Evolutionary conservation across 1,140 invertebrate genomes (phyloP).

Genomic region (Drosophila obscura): DNA sequence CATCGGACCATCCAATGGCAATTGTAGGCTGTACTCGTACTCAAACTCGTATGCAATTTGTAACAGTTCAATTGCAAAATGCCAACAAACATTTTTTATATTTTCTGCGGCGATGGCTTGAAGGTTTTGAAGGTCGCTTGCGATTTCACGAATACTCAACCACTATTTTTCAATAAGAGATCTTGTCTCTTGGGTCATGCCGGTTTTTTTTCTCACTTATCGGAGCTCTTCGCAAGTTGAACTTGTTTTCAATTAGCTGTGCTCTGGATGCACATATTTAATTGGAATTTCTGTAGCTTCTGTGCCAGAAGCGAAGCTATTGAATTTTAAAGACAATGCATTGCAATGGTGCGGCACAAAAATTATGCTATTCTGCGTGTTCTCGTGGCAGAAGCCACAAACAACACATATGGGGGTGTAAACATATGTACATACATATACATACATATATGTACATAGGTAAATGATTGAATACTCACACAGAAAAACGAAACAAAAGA

Average conservation of each 20-base stretch:
- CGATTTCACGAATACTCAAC: slow-evolving; percentile 19
- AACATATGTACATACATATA: slow-evolving; percentile 9
- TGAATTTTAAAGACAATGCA: too few species aligned
- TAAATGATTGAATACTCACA: slow-evolving; percentile 41
- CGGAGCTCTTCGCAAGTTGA: slow-evolving; percentile 22
- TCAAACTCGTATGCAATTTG: slow-evolving; percentile 11
- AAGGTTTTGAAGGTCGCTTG: slow-evolving; percentile 46
- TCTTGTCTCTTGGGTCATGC: slow-evolving; percentile 19
- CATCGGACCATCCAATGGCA: slow-evolving; percentile 6
- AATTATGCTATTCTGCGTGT: slow-evolving; percentile 9
- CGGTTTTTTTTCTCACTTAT: slow-evolving; percentile 38
- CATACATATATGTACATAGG: slow-evolving; percentile 22
- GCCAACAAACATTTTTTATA: slow-evolving; percentile 12
- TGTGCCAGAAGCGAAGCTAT: neutral
- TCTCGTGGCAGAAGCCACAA: slow-evolving; percentile 2
- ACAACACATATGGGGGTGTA: slow-evolving; percentile 16
- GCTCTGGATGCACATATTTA: slow-evolving; percentile 5
- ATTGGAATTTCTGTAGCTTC: slow-evolving; percentile 11
- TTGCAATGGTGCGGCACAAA: too few species aligned
- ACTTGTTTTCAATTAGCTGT: slow-evolving; percentile 61
- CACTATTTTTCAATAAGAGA: neutral
- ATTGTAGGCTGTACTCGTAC: slow-evolving; percentile 8
- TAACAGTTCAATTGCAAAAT: slow-evolving; percentile 34
- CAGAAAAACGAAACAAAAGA: slow-evolving; percentile 51
- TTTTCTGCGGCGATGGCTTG: slow-evolving; percentile 12